Percentiles rank a stretch among this genome's conserved stretches.
Evolutionary conservation across 2,797 vertebrate genomes (phyloP).

Genomic region (Borostomias antarcticus): DNA sequence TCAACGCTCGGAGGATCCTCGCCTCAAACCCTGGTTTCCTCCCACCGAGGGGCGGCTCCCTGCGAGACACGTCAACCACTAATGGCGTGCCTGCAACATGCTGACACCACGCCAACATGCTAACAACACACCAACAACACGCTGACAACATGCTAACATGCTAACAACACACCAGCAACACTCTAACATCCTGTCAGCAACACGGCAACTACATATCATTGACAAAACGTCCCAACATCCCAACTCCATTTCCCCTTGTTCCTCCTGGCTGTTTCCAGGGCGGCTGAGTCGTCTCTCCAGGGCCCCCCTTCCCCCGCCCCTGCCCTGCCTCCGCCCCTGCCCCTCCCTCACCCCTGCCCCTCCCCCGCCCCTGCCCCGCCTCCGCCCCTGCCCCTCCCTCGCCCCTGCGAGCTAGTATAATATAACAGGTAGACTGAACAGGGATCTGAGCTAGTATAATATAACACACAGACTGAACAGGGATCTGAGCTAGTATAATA

Average conservation of each 20-base stretch:
- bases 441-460: conserved; percentile 7
- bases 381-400: neutral
- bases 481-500: conserved; percentile 6
- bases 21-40: neutral
- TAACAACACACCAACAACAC: neutral
- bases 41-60: neutral
- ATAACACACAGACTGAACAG: conserved; percentile 27
- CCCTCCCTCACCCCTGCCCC: too few species aligned
- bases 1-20: neutral
- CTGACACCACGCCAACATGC: neutral
- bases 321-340: conserved; percentile 25
- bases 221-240: neutral
- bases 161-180: neutral
- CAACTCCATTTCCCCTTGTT: conserved; percentile 48
- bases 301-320: conserved; percentile 36
- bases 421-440: conserved; percentile 26
- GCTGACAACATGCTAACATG: neutral
- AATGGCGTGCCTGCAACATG: conserved; percentile 6
- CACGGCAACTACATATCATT: neutral
- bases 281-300: conserved; percentile 52
- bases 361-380: neutral
- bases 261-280: conserved; percentile 57
- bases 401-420: neutral
- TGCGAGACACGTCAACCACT: conserved; percentile 53
- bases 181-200: too few species aligned